Percentiles rank a stretch among this genome's conserved stretches.
Conservation (phyloP, 2,797 vertebrate species). For the Pipistrellus pygmaeus region DNA sequence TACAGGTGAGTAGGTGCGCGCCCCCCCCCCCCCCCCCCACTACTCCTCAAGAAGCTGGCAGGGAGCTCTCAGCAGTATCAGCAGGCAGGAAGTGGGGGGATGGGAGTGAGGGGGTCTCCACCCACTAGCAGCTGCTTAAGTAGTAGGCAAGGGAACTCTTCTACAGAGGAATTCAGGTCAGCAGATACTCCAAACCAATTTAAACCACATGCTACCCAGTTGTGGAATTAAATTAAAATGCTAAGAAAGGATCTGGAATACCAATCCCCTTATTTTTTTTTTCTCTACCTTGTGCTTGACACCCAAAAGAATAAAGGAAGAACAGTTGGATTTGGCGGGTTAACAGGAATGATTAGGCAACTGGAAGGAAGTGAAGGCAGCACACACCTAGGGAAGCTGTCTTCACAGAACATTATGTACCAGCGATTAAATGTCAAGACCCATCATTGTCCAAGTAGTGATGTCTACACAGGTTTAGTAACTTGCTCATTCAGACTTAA, state of each 20-base stretch:
- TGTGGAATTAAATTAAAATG: constrained; percentile 55
- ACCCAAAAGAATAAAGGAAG: constrained; percentile 56
- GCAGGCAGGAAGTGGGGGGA: constrained; percentile 72
- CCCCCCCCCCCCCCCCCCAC: background rate
- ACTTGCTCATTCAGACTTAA: constrained; percentile 46
- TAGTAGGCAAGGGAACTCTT: constrained; percentile 40
- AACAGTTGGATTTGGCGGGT: constrained; percentile 51
- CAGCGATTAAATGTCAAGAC: constrained; percentile 60
- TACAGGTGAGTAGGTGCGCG: constrained; percentile 29
- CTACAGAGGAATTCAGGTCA: constrained; percentile 60
- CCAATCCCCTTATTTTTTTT: constrained; percentile 1
- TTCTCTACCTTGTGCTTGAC: background rate
- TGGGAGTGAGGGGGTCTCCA: constrained; percentile 57
- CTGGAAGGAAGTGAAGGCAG: constrained; percentile 61
- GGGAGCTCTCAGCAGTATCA: constrained; percentile 41
- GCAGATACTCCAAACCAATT: constrained; percentile 60
- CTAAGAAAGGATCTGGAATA: constrained; percentile 42
- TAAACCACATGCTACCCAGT: constrained; percentile 70
- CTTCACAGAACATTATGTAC: background rate
- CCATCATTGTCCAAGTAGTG: constrained; percentile 15
- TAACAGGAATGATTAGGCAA: constrained; percentile 61
- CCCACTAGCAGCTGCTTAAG: constrained; percentile 75
- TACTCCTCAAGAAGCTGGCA: constrained; percentile 62
- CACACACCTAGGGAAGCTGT: constrained; percentile 46
- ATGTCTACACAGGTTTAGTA: background rate